Evolutionary conservation across 2,797 vertebrate genomes (phyloP).

Genomic region (Cirrhinus molitorella): DNA sequence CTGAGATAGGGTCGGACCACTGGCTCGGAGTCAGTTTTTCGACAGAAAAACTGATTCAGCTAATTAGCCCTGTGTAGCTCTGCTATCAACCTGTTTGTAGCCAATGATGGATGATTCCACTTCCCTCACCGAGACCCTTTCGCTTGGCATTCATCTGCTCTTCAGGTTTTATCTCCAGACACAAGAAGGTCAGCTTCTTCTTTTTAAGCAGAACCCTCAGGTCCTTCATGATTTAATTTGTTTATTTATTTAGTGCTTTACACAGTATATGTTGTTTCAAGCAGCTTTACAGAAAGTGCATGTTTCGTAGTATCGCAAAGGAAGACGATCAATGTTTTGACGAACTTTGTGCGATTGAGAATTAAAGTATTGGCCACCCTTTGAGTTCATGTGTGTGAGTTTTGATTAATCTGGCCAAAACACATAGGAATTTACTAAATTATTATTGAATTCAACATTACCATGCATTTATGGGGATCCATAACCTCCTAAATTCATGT

Average conservation of each 20-base stretch:
- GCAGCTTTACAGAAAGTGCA: not conserved
- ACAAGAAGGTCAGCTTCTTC: not conserved
- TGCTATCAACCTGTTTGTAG: slow-evolving; percentile 38
- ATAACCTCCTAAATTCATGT: too few species aligned
- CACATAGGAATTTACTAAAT: too few species aligned
- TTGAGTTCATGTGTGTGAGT: too few species aligned
- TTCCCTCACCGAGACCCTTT: not conserved
- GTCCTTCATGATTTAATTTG: not conserved
- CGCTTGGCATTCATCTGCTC: not conserved
- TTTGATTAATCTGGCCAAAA: too few species aligned
- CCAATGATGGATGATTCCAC: slow-evolving; percentile 37
- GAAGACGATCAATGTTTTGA: not conserved
- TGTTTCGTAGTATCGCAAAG: not conserved
- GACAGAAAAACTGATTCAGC: slow-evolving; percentile 45
- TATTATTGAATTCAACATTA: too few species aligned
- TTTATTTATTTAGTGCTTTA: not conserved
- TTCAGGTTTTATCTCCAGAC: slow-evolving; percentile 21
- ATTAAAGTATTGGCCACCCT: too few species aligned
- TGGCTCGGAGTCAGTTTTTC: slow-evolving; percentile 36
- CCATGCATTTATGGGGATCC: too few species aligned
- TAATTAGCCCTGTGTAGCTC: slow-evolving; percentile 40
- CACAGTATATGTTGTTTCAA: not conserved
- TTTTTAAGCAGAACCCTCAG: not conserved
- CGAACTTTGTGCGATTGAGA: not conserved
- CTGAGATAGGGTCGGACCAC: slow-evolving; percentile 33